Conservation (phyloP, 2,113 vertebrate genomes). For the Orientallactaga bullata region DNA sequence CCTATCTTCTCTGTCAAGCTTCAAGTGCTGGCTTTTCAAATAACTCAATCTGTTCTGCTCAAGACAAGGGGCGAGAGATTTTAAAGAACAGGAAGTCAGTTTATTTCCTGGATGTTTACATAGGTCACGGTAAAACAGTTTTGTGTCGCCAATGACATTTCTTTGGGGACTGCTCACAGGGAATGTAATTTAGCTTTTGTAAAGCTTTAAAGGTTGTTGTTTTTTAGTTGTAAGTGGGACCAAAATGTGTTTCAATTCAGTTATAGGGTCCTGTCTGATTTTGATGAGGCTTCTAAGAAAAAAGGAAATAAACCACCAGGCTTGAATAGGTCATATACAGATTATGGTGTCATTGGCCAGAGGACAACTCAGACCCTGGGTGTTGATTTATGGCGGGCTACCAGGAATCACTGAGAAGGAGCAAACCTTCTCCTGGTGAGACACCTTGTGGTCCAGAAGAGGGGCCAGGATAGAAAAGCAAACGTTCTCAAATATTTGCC, state of each 20-base stretch:
- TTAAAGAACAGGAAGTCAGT: constrained; percentile 34
- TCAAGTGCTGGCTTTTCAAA: constrained; percentile 49
- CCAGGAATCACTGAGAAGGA: not conserved
- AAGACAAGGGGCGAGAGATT: constrained; percentile 46
- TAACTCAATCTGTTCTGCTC: constrained; percentile 55
- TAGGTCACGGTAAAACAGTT: constrained; percentile 54
- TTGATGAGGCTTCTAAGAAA: not conserved
- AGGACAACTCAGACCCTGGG: not conserved
- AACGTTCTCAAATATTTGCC: not conserved
- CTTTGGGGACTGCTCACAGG: constrained; percentile 56
- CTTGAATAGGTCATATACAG: not conserved
- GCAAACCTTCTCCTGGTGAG: not conserved
- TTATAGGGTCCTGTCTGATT: not conserved
- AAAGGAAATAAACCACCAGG: not conserved
- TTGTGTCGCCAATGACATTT: constrained; percentile 64
- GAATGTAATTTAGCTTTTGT: constrained; percentile 55
- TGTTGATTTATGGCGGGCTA: fast-evolving
- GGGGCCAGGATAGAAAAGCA: not conserved
- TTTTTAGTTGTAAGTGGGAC: constrained; percentile 40
- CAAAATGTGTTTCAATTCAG: constrained; percentile 44
- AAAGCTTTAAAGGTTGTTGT: constrained; percentile 52
- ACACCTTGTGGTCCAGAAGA: not conserved
- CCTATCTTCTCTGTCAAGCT: constrained; percentile 8
- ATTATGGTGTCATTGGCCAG: not conserved
- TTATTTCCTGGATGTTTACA: constrained; percentile 66